Evolutionary conservation across 2,797 vertebrate genomes (phyloP), one percentile per base, ranked within the genome.

Genomic region (Dendrocincla tyrannina): DNA sequence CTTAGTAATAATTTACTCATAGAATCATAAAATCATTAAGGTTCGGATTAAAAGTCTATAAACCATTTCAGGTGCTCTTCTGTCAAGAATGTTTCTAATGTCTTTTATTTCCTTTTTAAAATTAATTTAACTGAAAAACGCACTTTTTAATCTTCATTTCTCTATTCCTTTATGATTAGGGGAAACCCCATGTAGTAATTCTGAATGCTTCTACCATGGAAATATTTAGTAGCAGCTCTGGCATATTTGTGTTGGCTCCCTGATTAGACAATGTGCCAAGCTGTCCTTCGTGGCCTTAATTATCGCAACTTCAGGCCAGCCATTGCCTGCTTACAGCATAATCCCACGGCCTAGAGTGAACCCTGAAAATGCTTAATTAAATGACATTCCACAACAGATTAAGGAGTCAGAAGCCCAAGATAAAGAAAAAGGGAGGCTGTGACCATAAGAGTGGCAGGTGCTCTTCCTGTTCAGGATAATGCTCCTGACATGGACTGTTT

Each of bases 351-450:
- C 96, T 80, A 95, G 92, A 73, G 85, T 95, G 94, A 97, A 96
- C 95, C 75, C 89, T 95, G 94, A 91, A 97, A 96, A 95, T 91
- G 88, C 96, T 96, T 96, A 96, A 96, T 97, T 97, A 97, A 96
- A 95, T 95, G 95, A 90, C 95, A 96, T 96, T 96, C 95, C 96
- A 89, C 94, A 94, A 91, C 94, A 96, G 96, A 96, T 97, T 96
- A 96, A 94, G 66, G 93, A 96, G 93, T 96, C 96, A 94, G 96
- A 95, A 96, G 81, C 89, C 84, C 56, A 64, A 91, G 91, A 96
- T 94, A 93, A 95, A 96, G 79, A 44, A 80, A 91, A 89, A 83
- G n/a, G n/a, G 94, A 91, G 88, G 74, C 56, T 92, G 85, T 85
- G 88, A 30, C 91, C 33, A 19, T 5, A 90, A 67, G 88, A 93